These are phyloP conservation scores for Myopa testacea DNA, from an alignment of 2,888 invertebrate species.

Conservation along the genomic window DNA sequence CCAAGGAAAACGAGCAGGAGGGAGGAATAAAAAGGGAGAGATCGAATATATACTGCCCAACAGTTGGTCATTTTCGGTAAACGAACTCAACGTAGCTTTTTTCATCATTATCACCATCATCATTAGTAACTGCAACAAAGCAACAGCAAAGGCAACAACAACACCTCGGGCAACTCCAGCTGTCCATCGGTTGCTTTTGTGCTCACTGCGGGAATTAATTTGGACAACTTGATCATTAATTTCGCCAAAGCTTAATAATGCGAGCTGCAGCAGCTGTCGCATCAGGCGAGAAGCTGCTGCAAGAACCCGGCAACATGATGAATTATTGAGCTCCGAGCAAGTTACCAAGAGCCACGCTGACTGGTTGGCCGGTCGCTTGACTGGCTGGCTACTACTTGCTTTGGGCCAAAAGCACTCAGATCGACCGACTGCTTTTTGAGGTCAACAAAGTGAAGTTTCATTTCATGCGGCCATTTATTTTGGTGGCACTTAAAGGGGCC, in stretches of 20 bases:
- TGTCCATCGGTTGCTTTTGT: conserved; percentile 23
- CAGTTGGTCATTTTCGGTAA: neutral
- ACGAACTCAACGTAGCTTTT: neutral
- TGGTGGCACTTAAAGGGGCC: no score
- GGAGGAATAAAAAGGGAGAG: no score
- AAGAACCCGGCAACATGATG: conserved; percentile 25
- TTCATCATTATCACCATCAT: conserved; percentile 31
- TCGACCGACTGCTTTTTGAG: neutral
- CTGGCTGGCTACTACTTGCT: neutral
- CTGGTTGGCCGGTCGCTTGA: no score
- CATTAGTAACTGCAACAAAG: neutral
- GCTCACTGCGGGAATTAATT: conserved; percentile 37
- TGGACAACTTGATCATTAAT: conserved; percentile 38
- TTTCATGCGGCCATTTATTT: no score
- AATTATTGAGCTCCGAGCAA: conserved; percentile 28
- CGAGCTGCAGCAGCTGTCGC: conserved; percentile 16
- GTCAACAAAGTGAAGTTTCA: neutral
- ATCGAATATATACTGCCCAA: no score
- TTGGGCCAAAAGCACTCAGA: neutral
- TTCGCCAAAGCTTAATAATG: conserved; percentile 28
- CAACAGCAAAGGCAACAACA: neutral
- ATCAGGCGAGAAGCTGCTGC: conserved; percentile 10
- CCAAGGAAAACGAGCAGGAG: no score
- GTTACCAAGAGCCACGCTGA: conserved; percentile 26
- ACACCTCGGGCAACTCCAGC: neutral